phyloP scores from a whole-genome alignment of 2,888 invertebrate species.

The Catocala sponsa region DNA sequence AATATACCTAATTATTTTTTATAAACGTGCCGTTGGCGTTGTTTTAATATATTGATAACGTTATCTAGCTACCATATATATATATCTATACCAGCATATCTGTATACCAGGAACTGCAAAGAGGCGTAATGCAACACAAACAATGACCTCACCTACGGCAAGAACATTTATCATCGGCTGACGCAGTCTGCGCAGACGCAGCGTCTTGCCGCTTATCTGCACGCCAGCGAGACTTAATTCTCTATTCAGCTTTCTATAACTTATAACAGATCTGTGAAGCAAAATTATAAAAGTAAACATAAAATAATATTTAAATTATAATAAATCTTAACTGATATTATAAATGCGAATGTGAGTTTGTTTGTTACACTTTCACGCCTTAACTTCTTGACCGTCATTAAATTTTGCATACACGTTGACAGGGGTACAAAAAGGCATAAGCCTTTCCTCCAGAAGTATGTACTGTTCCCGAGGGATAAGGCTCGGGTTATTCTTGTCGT shows the following conservation, averaged over 20 bases:
- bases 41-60: constrained; percentile 17
- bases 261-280: neutral
- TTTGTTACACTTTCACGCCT: no score
- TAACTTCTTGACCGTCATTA: no score
- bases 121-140: constrained; percentile 52
- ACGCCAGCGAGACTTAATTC: constrained; percentile 20
- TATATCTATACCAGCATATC: constrained; percentile 34
- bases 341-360: no score
- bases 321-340: no score
- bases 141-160: constrained; percentile 57
- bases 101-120: constrained; percentile 48
- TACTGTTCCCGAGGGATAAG: no score
- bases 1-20: no score
- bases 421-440: no score
- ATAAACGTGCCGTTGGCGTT: neutral
- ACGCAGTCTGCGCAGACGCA: constrained; percentile 32
- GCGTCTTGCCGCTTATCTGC: constrained; percentile 35
- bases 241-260: constrained; percentile 16
- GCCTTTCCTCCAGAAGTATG: no score
- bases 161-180: constrained; percentile 43
- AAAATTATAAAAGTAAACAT: neutral
- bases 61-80: no score
- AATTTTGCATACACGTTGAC: no score
- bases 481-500: no score
- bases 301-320: neutral